These are phyloP conservation scores for Cheirogaleus medius DNA, from an alignment of 2,113 vertebrate genomes.

Conservation along the genomic window DNA sequence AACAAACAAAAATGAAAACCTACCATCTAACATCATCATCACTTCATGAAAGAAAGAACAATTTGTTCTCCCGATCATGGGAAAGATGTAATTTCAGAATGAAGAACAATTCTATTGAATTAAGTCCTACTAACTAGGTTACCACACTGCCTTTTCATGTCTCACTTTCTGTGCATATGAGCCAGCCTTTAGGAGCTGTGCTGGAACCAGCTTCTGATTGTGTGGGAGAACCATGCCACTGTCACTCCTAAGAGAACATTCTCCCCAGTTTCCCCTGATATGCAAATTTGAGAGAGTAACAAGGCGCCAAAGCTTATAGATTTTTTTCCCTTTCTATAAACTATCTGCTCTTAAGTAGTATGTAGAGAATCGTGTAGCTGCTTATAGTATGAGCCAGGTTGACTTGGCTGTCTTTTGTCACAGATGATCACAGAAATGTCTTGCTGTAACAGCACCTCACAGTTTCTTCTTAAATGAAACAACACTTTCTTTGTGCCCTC, in stretches of 20 bases:
- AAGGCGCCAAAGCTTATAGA: neutral
- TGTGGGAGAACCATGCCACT: neutral
- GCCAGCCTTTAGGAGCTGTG: neutral
- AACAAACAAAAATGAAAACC: neutral
- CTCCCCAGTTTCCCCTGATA: neutral
- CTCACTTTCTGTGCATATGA: neutral
- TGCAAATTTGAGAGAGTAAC: neutral
- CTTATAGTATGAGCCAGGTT: neutral
- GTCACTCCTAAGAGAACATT: neutral
- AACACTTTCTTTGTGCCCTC: neutral
- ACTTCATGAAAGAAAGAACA: neutral
- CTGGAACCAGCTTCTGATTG: neutral
- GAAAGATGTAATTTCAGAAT: neutral
- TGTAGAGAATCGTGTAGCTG: neutral
- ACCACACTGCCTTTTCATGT: neutral
- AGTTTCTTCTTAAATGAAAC: constrained; percentile 27
- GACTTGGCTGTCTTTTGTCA: neutral
- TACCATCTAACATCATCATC: neutral
- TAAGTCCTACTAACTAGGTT: neutral
- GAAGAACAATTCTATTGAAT: neutral
- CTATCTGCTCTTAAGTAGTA: neutral
- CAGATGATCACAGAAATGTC: neutral
- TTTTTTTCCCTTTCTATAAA: neutral
- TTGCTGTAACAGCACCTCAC: neutral
- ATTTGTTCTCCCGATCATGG: neutral